Base-by-base conservation (phyloP, 2,888 invertebrate species). In the Diloba caeruleocephala region DNA sequence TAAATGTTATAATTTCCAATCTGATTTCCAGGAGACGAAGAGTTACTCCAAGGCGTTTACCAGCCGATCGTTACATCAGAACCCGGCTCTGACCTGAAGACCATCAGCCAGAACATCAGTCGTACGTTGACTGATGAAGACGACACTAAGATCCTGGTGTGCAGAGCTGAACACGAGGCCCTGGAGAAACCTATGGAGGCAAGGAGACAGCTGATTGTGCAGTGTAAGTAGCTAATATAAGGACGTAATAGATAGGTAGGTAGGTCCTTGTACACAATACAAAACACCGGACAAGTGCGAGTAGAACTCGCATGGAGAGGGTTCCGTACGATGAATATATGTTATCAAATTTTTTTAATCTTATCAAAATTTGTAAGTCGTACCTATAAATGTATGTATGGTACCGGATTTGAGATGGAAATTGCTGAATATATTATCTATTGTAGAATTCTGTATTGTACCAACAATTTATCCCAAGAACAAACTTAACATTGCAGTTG, bases 101-200 rank as follows among this genome's bases (percentile, higher is more conserved):
- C 96, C 17, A 95, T 96, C 50, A 85, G 94, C 12, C 96, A 96
- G 84, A 96, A 96, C 79, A 87, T 96, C 29, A 95, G 95, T 5
- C 93, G 95, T 49, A 87, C 81, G 7, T 84, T 97, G 45, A 85
- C 90, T 0, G 95, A 96, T 17, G 94, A 94, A 1, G 97, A 97
- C 69, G 95, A 96, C 78, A 95, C 95, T 8, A 95, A 94, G 72
- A 87, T 88, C 8, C 81, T 97, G 42, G 91, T 93, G 52, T 97
- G 97, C 83, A 93, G 95, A 1, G 95, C 96, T 0, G 94, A 94
- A 44, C 97, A 97, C 80, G 94, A 95, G 13, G 96, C 95, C 0
- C 82, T 95, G 29, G 88, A 91, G 15, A 79, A 73, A 6, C 90
- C 89, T 0, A 74, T 62, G 31, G 84, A 84, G 8, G 84, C 75